Base-by-base conservation (phyloP, 2,888 invertebrate species). In the Lepidonotus clava region DNA sequence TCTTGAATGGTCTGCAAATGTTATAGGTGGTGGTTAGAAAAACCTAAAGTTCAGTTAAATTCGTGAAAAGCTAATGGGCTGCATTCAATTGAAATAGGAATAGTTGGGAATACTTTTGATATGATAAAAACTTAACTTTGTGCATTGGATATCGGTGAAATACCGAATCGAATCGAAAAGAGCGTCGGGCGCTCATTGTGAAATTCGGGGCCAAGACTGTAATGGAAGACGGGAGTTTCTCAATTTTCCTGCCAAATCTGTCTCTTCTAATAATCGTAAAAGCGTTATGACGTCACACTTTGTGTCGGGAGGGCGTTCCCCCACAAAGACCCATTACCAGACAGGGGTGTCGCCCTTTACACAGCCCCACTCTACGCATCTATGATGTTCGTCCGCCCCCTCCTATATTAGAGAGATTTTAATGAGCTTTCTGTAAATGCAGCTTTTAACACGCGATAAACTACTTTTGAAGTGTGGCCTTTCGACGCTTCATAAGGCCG, bases 281-380 rank as follows among this genome's bases (percentile, higher is more conserved):
- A 24, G 61, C 61, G 28, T 28, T 61, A 32, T 61, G 61, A 61
- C 61, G 61, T 61, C 61, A 61, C 28, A 28, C 28, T 61, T n/a
- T 32, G 61, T 61, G 61, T 28, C 28, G 21, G n/a, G 24, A n/a
- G 61, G 61, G 61, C 61, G 61, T 61, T 61, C 61, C 61, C 53
- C 61, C 61, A 61, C 24, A 61, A 61, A 28, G 61, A 24, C 21
- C 61, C 61, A 61, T 61, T 61, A 61, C 61, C 61, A 61, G n/a
- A 1, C 24, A 61, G 61, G 61, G 61, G 61, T 32, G 61, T 61
- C 11, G 11, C 61, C 61, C 28, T 61, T 61, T 61, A 61, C 61
- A 61, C 61, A 61, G 24, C 28, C 61, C 24, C 61, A 28, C 1
- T 61, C 14, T 32, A 61, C 28, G 28, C 61, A 24, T 61, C 11